These are phyloP conservation scores for Melanerpes formicivorus DNA, from an alignment of 2,113 vertebrate species.

Conservation along the genomic window DNA sequence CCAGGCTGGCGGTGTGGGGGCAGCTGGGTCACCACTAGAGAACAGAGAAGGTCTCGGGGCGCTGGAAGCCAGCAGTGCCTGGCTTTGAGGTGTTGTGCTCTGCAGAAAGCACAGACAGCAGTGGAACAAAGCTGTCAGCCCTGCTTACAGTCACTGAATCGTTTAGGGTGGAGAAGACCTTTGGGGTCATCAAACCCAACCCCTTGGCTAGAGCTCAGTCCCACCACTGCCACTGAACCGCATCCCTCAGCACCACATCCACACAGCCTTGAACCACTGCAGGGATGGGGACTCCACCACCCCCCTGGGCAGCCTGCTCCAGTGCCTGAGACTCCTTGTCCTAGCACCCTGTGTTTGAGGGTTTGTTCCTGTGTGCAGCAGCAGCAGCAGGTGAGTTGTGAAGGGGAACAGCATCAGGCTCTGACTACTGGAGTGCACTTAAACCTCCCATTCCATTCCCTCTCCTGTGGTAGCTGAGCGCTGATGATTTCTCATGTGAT, in stretches of 20 bases:
- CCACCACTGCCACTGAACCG: too few species aligned
- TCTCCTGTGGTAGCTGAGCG: not conserved
- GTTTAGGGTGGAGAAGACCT: too few species aligned
- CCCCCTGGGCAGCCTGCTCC: too few species aligned
- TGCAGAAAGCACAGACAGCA: not conserved
- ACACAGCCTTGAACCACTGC: too few species aligned
- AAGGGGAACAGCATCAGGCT: not conserved
- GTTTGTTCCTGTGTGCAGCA: rapidly evolving
- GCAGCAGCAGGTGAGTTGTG: too few species aligned
- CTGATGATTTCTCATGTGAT: not conserved
- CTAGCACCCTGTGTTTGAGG: not conserved
- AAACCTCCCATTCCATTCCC: not conserved
- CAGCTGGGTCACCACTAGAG: not conserved
- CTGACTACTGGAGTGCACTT: not conserved
- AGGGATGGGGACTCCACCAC: too few species aligned
- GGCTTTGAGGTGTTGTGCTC: not conserved
- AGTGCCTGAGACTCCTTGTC: too few species aligned
- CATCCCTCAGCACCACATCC: too few species aligned
- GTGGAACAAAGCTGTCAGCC: not conserved
- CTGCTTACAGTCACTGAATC: too few species aligned
- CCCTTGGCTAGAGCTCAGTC: too few species aligned
- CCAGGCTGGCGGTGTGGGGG: not conserved
- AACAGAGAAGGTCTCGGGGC: not conserved
- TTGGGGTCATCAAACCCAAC: too few species aligned
- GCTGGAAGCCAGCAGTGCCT: not conserved